These are phyloP conservation scores for Pygocentrus nattereri DNA, from an alignment of 2,797 vertebrate genomes.

Conservation along the genomic window DNA sequence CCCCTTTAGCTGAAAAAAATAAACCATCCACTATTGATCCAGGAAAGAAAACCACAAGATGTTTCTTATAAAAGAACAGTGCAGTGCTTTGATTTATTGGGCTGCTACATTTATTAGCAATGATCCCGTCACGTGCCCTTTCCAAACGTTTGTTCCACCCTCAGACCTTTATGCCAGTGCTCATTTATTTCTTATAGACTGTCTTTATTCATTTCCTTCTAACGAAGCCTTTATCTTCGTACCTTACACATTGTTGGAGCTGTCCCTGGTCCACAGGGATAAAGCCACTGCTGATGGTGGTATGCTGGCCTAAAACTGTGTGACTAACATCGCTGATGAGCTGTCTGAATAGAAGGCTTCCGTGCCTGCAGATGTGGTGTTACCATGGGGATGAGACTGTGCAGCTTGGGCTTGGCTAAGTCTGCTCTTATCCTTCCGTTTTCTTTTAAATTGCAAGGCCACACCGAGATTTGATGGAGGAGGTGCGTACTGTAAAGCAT, in stretches of 20 bases:
- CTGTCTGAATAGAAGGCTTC: constrained; percentile 60
- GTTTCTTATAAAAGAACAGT: neutral
- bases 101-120: constrained; percentile 13
- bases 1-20: neutral
- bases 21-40: neutral
- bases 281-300: constrained; percentile 47
- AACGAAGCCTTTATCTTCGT: constrained; percentile 29
- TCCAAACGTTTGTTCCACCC: neutral
- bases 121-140: constrained; percentile 5
- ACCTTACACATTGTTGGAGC: constrained; percentile 20
- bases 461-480: constrained; percentile 28
- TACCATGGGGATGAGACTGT: constrained; percentile 58
- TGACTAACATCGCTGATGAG: constrained; percentile 61
- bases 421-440: constrained; percentile 22
- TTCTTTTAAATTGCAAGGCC: constrained; percentile 53
- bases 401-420: constrained; percentile 43
- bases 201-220: constrained; percentile 30
- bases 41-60: neutral
- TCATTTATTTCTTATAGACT: constrained; percentile 30
- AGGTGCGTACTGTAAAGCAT: constrained; percentile 18
- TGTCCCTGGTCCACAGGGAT: constrained; percentile 27
- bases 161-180: neutral
- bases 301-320: constrained; percentile 51
- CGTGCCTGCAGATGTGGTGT: constrained; percentile 57
- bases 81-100: constrained; percentile 22